phyloP scores from a whole-genome alignment of 2,888 invertebrate species.

The Gryllus longicercus region DNA sequence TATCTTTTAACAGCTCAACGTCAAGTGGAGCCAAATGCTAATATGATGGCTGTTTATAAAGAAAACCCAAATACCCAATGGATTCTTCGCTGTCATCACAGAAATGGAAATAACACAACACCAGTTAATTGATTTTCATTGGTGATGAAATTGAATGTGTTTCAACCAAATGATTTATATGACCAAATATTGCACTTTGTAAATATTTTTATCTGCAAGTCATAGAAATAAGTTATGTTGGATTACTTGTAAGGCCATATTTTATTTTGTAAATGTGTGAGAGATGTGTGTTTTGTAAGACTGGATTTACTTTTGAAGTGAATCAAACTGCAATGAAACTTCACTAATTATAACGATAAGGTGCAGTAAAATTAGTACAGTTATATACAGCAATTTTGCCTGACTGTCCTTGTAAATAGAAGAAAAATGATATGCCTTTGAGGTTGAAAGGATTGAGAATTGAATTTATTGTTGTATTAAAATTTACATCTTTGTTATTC shows the following conservation, averaged over 20 bases:
- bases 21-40: constrained; percentile 43
- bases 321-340: no score
- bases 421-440: no score
- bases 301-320: no score
- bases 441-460: no score
- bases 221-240: background rate
- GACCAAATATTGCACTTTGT: constrained; percentile 4
- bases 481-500: no score
- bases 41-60: constrained; percentile 43
- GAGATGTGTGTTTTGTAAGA: no score
- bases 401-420: no score
- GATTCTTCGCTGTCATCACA: constrained; percentile 44
- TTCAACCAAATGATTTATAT: background rate
- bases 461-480: no score
- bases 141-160: background rate
- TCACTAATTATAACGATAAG: no score
- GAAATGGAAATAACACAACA: constrained; percentile 40
- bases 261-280: background rate
- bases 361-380: no score
- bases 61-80: constrained; percentile 45
- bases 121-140: background rate
- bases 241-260: background rate
- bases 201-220: background rate
- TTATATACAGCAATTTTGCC: no score
- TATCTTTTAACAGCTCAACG: constrained; percentile 42